Evolutionary conservation across 2,113 vertebrate species (phyloP).

Genomic region (Colius striatus): DNA sequence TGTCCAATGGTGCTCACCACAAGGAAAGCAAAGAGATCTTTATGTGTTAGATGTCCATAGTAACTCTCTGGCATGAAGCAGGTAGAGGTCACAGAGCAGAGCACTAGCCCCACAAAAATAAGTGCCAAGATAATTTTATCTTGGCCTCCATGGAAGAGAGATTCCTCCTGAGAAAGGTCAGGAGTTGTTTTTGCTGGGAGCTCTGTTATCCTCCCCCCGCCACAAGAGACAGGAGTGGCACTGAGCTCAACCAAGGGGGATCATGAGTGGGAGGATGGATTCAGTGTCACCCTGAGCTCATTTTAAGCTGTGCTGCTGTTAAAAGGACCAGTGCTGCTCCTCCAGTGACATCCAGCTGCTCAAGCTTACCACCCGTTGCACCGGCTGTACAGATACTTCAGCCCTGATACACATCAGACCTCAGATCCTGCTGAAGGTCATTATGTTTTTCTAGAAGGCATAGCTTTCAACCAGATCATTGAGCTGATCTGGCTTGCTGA

Average conservation of each 20-base stretch:
- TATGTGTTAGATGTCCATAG: not conserved
- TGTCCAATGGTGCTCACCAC: not conserved
- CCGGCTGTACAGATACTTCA: not conserved
- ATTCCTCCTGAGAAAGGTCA: not conserved
- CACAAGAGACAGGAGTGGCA: not conserved
- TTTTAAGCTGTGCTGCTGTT: not conserved
- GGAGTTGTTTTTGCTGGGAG: not conserved
- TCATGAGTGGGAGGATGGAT: not conserved
- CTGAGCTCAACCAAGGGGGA: not conserved
- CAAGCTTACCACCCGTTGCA: not conserved
- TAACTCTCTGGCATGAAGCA: not conserved
- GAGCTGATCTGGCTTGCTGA: not conserved
- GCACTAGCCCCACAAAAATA: not conserved
- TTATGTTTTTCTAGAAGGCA: not conserved
- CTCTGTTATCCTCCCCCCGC: not conserved
- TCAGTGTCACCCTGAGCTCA: not conserved
- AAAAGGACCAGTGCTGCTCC: not conserved
- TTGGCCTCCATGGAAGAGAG: too few species aligned
- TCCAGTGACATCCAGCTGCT: not conserved
- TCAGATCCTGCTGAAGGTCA: not conserved
- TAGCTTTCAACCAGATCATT: not conserved
- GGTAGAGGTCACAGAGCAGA: not conserved
- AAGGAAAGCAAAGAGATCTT: not conserved
- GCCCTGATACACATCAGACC: not conserved
- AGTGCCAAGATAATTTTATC: not conserved